Conservation (phyloP, 2,888 invertebrate species). For the Scrobipalpa atriplicella region DNA sequence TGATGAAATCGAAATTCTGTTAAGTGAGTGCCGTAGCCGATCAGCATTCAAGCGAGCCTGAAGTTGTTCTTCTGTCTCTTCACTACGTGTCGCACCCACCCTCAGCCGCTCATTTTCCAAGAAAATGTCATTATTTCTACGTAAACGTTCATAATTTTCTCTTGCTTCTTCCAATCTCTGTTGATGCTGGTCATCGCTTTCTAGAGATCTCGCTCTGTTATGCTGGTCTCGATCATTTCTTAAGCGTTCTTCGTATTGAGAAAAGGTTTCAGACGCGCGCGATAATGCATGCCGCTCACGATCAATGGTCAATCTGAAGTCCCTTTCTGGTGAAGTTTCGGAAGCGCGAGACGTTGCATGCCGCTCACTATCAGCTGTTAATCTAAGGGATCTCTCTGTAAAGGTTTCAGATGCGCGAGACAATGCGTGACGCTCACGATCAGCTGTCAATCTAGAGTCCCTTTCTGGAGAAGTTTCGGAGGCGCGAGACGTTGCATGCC, state of each 20-base stretch:
- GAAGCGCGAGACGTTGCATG: no score
- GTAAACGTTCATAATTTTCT: no score
- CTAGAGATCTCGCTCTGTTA: no score
- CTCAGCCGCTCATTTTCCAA: constrained; percentile 25
- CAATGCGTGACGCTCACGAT: constrained; percentile 20
- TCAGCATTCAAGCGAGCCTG: constrained; percentile 15
- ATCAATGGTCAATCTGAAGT: no score
- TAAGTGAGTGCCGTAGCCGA: constrained; percentile 23
- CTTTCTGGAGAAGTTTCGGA: no score
- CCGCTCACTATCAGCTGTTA: constrained; percentile 2
- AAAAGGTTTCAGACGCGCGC: background rate
- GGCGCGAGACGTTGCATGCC: no score
- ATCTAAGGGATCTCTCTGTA: background rate
- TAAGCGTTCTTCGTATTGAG: constrained; percentile 3
- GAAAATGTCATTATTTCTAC: background rate
- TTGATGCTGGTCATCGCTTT: no score
- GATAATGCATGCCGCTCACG: constrained; percentile 3
- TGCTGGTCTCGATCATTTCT: no score
- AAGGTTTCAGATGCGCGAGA: background rate
- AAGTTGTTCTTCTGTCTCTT: constrained; percentile 24
- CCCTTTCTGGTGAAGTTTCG: no score
- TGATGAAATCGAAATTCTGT: constrained; percentile 23
- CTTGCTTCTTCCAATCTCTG: no score
- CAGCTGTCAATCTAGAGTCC: constrained; percentile 9
- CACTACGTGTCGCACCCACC: constrained; percentile 14